A percentile compares a stretch with the other conserved stretches of the same genome.
Conservation (phyloP, 2,113 vertebrate genomes). For the Sisor rabdophorus region DNA sequence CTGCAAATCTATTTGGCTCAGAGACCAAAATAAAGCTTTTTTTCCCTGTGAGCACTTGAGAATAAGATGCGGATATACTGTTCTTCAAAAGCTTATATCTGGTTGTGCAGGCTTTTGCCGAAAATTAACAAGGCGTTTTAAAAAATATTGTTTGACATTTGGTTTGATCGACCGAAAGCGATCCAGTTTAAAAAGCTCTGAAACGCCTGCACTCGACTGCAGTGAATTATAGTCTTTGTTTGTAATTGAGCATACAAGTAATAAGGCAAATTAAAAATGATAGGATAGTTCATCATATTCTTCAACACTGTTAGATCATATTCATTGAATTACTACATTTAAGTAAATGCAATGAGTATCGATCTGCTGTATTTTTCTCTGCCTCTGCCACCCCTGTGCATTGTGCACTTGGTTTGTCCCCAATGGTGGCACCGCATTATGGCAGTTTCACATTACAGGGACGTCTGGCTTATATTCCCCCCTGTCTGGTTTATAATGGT, state of each 20-base stretch:
- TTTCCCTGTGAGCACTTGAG: conserved; percentile 72
- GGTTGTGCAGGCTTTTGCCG: conserved; percentile 65
- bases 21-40: conserved; percentile 81
- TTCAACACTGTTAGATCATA: conserved; percentile 9
- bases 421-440: conserved; percentile 39
- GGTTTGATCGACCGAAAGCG: conserved; percentile 31
- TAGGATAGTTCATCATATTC: conserved; percentile 8
- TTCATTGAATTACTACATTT: conserved; percentile 33
- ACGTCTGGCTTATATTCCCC: conserved; percentile 56
- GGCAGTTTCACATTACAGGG: conserved; percentile 52
- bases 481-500: conserved; percentile 65
- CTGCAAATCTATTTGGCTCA: conserved; percentile 61
- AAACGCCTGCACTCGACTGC: conserved; percentile 13
- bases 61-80: conserved; percentile 75
- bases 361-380: conserved; percentile 27
- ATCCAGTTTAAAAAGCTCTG: background rate
- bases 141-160: conserved; percentile 51
- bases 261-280: conserved; percentile 7
- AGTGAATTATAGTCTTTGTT: background rate
- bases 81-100: conserved; percentile 66
- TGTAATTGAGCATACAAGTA: background rate
- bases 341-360: conserved; percentile 23
- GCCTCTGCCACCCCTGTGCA: conserved; percentile 30
- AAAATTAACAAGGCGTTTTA: conserved; percentile 61
- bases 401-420: conserved; percentile 37